Evolutionary conservation across 2,888 invertebrate genomes (phyloP), one percentile per base, ranked within the genome.

Genomic region (Chrysomela aeneicollis): DNA sequence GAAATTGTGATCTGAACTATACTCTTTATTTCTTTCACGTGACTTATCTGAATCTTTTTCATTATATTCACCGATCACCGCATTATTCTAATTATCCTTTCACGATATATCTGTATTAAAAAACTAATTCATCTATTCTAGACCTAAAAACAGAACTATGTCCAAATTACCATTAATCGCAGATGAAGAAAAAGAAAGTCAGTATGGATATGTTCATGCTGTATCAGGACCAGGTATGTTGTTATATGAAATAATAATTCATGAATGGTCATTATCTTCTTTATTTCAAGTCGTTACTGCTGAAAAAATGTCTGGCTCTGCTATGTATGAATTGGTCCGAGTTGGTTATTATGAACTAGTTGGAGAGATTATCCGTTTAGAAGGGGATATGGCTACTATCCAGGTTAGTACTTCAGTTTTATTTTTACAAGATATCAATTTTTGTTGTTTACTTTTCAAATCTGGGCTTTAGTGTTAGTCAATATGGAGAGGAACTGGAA

Each of bases 251-350:
- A 26, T 5, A 26, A n/a, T 46, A 49, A 26, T 32, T 42, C 17
- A 6, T 55, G 26, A 49, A 32, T 51, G 12, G 42, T 19, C 42
- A 32, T 10, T 2, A 46, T 37, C 46, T 18, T 46, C 21, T 58
- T 49, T n/a, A n/a, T n/a, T n/a, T n/a, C n/a, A n/a, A 98, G 99
- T 99, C 84, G 99, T 99, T 55, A 98, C 97, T 67, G 99, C 99
- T 72, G 97, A 99, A 84, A 93, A 93, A 83, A 99, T 99, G 99
- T 91, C 97, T 66, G 99, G 99, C 69, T 94, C 98, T 26, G 98
- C 98, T 88, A 99, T 99, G 98, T 99, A 98, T 91, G 99, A 99
- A 86, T 84, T 99, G 86, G 99, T 99, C 71, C 91, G 99, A 76
- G 99, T 99, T 47, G 99, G 99, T 0, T 98, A 99, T 85, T 90